phyloP scores from a whole-genome alignment of 2,113 vertebrate genomes.

The Oryzias curvinotus region DNA sequence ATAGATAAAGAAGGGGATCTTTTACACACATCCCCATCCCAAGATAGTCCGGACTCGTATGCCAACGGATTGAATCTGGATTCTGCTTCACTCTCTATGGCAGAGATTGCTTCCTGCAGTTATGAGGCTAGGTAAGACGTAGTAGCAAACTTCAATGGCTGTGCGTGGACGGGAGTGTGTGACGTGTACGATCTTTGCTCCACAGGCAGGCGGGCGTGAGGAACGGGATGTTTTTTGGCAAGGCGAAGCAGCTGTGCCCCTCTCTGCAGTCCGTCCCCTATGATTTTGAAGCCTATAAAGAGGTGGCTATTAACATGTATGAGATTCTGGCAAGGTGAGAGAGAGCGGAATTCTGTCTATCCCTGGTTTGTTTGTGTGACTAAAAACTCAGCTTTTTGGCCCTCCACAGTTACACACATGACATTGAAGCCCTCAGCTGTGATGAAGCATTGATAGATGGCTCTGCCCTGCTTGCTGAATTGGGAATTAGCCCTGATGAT shows the following conservation, averaged over 20 bases:
- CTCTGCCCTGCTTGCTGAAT: constrained; percentile 86
- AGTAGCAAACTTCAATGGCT: constrained; percentile 54
- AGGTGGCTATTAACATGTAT: constrained; percentile 89
- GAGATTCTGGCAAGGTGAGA: constrained; percentile 91
- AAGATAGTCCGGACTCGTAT: constrained; percentile 73
- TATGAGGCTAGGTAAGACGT: constrained; percentile 91
- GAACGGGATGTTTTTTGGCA: constrained; percentile 98
- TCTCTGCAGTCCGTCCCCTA: constrained; percentile 89
- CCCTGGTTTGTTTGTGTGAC: not conserved
- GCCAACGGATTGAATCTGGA: constrained; percentile 77
- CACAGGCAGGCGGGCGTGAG: constrained; percentile 89
- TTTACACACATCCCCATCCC: constrained; percentile 73
- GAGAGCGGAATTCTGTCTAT: not conserved
- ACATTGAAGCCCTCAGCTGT: constrained; percentile 97
- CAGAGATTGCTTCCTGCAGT: constrained; percentile 98
- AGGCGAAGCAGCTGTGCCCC: constrained; percentile 93
- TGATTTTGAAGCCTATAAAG: constrained; percentile 94
- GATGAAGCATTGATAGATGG: constrained; percentile 94
- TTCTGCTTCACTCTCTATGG: constrained; percentile 85
- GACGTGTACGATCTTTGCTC: not conserved
- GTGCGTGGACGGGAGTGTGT: not conserved
- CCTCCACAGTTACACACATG: constrained; percentile 86
- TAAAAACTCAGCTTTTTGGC: constrained; percentile 15
- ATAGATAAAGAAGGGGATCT: constrained; percentile 67
- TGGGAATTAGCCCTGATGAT: constrained; percentile 84